Conservation (phyloP, 2,113 vertebrate species). For the Paramisgurnus dabryanus region DNA sequence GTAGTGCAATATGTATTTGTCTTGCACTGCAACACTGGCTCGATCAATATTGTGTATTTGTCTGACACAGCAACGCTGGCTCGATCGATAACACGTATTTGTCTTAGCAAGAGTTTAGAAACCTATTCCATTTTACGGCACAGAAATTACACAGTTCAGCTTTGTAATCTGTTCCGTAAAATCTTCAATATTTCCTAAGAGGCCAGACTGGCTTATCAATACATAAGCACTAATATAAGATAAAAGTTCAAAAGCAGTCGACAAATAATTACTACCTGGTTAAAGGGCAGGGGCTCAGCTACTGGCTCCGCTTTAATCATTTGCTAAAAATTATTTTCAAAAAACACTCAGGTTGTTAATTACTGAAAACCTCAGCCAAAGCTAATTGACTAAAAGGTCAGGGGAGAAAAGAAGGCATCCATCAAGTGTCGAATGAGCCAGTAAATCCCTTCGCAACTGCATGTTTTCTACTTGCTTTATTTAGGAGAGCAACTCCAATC, state of each 20-base stretch:
- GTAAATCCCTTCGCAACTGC: constrained; percentile 19
- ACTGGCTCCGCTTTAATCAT: constrained; percentile 25
- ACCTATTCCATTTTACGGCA: too few species aligned
- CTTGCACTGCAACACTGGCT: too few species aligned
- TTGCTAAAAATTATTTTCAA: constrained; percentile 6
- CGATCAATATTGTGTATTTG: too few species aligned
- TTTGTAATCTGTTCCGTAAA: neutral
- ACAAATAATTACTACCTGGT: constrained; percentile 37
- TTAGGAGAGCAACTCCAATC: constrained; percentile 31
- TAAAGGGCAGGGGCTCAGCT: constrained; percentile 25
- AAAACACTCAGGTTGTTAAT: constrained; percentile 18
- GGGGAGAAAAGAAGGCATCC: neutral
- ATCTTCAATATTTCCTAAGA: neutral
- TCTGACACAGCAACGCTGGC: too few species aligned
- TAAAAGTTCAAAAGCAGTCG: constrained; percentile 21
- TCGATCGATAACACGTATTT: too few species aligned
- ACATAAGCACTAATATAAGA: constrained; percentile 9
- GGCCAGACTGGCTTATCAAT: neutral
- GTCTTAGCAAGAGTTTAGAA: too few species aligned
- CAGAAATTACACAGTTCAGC: too few species aligned
- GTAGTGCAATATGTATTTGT: too few species aligned
- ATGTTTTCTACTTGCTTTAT: constrained; percentile 33
- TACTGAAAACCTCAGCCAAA: constrained; percentile 34
- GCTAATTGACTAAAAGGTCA: constrained; percentile 46
- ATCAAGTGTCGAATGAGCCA: constrained; percentile 17